A percentile compares a stretch with the other conserved stretches of the same genome.
Evolutionary conservation across 2,888 invertebrate species (phyloP).

Genomic region (Folsomia manolachei): DNA sequence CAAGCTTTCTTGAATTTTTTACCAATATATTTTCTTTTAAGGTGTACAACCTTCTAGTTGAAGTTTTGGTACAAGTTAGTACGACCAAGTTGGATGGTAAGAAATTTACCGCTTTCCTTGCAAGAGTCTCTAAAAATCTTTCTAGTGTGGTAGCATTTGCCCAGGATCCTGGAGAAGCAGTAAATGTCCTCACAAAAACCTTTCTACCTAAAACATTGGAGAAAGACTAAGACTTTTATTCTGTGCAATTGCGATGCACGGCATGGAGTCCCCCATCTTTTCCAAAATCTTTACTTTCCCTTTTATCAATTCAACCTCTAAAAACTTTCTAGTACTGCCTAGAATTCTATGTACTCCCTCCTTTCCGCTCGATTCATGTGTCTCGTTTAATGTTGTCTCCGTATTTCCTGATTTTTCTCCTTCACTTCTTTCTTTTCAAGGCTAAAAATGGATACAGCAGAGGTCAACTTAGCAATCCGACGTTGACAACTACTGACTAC

Average conservation of each 20-base stretch:
- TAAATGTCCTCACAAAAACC: constrained; percentile 20
- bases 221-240: constrained; percentile 6
- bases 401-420: constrained; percentile 3
- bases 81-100: neutral
- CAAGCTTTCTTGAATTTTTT: constrained; percentile 11
- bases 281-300: constrained; percentile 35
- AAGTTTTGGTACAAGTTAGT: neutral
- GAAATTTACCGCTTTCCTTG: neutral
- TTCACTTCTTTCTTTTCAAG: neutral
- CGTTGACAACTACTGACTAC: neutral
- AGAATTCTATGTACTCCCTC: constrained; percentile 5
- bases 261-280: constrained; percentile 26
- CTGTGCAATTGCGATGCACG: constrained; percentile 22
- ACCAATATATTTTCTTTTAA: constrained; percentile 11
- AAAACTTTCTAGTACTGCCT: constrained; percentile 12
- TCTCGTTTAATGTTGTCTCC: constrained; percentile 3
- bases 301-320: constrained; percentile 37
- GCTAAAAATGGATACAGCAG: neutral
- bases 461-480: neutral
- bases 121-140: neutral
- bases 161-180: constrained; percentile 15
- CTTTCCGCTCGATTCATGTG: too few species aligned
- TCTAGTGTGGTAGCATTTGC: neutral
- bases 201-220: neutral
- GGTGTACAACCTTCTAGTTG: neutral